phyloP scores from a whole-genome alignment of 2,888 invertebrate genomes.

The Cryptus viduatorius region DNA sequence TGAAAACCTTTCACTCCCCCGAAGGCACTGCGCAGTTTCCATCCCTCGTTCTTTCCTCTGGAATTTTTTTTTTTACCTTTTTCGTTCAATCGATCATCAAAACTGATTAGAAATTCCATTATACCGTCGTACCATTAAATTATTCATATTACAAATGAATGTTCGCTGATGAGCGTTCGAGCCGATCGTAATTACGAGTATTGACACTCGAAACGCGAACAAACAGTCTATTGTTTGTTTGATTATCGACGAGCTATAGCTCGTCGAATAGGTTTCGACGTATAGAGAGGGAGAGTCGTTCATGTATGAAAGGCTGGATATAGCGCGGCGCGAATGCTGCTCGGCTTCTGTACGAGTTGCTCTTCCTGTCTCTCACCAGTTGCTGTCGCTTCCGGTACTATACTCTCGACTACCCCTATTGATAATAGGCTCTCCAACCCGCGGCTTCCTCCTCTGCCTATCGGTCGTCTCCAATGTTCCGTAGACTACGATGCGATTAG shows the following conservation, averaged over 20 bases:
- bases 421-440: slow-evolving; percentile 26
- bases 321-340: background rate
- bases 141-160: background rate
- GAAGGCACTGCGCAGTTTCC: background rate
- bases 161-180: background rate
- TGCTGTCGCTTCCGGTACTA: slow-evolving; percentile 6
- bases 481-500: slow-evolving; percentile 1
- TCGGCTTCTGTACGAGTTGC: background rate
- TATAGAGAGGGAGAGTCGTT: background rate
- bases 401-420: slow-evolving; percentile 23
- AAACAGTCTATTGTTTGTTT: background rate
- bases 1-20: slow-evolving; percentile 54
- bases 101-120: background rate
- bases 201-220: slow-evolving; percentile 30
- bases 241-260: background rate
- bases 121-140: background rate
- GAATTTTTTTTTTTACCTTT: background rate
- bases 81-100: background rate
- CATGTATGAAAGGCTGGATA: background rate
- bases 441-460: slow-evolving; percentile 1
- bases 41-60: background rate
- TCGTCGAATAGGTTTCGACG: slow-evolving; percentile 12
- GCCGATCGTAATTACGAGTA: slow-evolving; percentile 23
- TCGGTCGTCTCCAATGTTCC: slow-evolving; percentile 20
- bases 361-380: slow-evolving; percentile 33